phyloP scores from a whole-genome alignment of 1,140 invertebrate genomes.

The Cotesia chilonis region DNA sequence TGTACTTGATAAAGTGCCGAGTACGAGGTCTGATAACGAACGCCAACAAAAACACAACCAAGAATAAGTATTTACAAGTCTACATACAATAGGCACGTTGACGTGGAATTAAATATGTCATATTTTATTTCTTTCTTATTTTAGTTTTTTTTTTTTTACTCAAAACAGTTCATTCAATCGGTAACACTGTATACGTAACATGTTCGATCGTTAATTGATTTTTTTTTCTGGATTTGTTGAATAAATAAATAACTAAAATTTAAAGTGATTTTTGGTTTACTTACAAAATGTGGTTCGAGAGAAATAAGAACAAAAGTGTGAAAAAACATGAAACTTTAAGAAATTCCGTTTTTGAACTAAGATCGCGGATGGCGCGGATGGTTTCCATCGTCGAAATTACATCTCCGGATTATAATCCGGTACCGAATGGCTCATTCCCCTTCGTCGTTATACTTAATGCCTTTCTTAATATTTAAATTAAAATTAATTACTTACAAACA shows the following conservation, averaged over 20 bases:
- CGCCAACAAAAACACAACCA: constrained; percentile 6
- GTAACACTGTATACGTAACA: no score
- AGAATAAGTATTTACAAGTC: constrained; percentile 4
- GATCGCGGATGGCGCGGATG: constrained; percentile 55
- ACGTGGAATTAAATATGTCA: background rate
- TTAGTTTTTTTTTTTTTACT: background rate
- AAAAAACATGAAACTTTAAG: constrained; percentile 42
- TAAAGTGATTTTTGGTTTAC: background rate
- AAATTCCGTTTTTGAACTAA: constrained; percentile 55
- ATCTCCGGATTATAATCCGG: constrained; percentile 46
- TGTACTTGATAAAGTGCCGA: constrained; percentile 15
- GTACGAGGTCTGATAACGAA: constrained; percentile 16
- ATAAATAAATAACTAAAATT: no score
- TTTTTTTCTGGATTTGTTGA: no score
- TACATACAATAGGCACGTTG: constrained; percentile 10
- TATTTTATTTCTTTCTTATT: background rate
- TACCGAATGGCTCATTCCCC: constrained; percentile 33
- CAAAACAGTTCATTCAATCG: no score
- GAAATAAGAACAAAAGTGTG: constrained; percentile 3
- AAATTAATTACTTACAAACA: background rate
- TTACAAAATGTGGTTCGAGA: constrained; percentile 18
- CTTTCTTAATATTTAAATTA: background rate
- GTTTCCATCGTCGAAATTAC: constrained; percentile 60
- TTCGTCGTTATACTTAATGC: background rate
- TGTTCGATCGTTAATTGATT: no score